phyloP scores from a whole-genome alignment of 2,113 vertebrate genomes.

The Calonectris borealis region DNA sequence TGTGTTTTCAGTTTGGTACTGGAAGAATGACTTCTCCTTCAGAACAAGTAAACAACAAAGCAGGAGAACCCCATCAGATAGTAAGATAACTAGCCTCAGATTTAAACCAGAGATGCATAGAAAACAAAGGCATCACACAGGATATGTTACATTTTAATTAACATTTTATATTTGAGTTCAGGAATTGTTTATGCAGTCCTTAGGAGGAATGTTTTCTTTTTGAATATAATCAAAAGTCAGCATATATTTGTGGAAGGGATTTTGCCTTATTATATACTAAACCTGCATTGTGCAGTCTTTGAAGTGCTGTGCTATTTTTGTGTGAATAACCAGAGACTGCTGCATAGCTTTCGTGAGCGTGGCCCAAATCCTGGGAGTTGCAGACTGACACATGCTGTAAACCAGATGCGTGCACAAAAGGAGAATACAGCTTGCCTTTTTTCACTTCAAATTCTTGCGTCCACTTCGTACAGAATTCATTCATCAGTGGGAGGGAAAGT shows the following conservation, averaged over 20 bases:
- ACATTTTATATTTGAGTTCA: background rate
- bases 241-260: background rate
- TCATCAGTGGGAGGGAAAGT: background rate
- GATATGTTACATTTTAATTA: background rate
- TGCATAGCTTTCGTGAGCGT: background rate
- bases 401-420: background rate
- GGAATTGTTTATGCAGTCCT: background rate
- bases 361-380: background rate
- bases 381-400: background rate
- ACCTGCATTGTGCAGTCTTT: background rate
- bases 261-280: background rate
- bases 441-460: background rate
- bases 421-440: background rate
- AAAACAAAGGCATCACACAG: background rate
- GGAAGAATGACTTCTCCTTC: background rate
- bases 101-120: background rate
- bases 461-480: background rate
- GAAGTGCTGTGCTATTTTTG: background rate
- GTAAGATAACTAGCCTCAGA: background rate
- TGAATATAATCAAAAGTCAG: background rate
- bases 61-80: background rate
- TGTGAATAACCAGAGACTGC: background rate
- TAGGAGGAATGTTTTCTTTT: background rate
- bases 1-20: background rate
- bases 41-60: background rate